Conservation (phyloP, 2,888 invertebrate species). For the Elmis aenea region DNA sequence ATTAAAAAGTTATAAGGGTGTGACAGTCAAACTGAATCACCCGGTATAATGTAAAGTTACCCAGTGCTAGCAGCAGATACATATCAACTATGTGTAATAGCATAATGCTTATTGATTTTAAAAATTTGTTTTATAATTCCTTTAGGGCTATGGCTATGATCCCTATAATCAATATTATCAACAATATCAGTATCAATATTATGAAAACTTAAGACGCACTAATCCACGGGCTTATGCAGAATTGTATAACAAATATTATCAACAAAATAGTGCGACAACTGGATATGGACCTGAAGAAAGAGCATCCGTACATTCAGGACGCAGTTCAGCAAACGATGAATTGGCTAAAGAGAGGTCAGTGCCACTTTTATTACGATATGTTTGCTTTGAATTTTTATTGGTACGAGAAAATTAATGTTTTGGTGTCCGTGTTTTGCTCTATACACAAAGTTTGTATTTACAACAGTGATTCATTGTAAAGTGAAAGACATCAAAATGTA, state of each 20-base stretch:
- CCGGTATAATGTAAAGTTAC: no score
- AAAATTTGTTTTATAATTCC: no score
- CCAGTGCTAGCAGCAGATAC: no score
- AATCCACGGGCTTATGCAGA: slow-evolving; percentile 77
- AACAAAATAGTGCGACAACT: slow-evolving; percentile 31
- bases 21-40: no score
- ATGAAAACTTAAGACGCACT: slow-evolving; percentile 69
- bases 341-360: slow-evolving; percentile 55
- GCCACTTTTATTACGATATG: neutral
- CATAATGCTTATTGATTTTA: no score
- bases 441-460: no score
- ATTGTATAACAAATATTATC: slow-evolving; percentile 69
- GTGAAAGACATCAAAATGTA: no score
- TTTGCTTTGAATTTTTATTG: neutral
- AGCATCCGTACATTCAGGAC: slow-evolving; percentile 76
- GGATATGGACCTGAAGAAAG: slow-evolving; percentile 56
- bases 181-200: slow-evolving; percentile 63
- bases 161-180: slow-evolving; percentile 57
- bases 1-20: no score
- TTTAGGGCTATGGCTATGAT: slow-evolving; percentile 49
- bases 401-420: no score
- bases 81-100: no score
- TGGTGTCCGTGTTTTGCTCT: no score
- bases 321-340: slow-evolving; percentile 71
- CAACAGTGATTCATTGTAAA: no score